Base-by-base conservation (phyloP, 2,888 invertebrate genomes). In the Sisyra nigra region DNA sequence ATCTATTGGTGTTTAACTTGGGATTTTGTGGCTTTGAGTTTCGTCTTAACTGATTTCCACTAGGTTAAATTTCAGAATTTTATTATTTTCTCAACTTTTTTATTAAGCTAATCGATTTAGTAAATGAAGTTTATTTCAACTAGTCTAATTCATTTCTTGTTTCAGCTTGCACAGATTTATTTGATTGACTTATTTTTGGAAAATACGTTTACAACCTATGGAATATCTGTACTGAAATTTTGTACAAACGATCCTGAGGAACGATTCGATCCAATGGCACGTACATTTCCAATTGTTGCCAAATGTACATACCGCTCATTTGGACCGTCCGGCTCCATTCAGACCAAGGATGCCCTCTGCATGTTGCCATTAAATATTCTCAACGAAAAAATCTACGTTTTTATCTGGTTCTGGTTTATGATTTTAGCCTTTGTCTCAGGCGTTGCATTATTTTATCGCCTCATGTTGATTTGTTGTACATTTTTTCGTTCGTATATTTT, bases 331-430 rank as follows among this genome's bases (percentile, higher is more conserved):
- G 80, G 80, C 3, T 58, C 65, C 3, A 48, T 71, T 1, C 69
- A 76, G 51, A 54, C 59, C 0, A 64, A 65, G 47, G 80, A 81
- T 53, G 69, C 73, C 1, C 64, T 85, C 0, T 86, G 86, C 51
- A 68, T 85, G n/a, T 62, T 86, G 10, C 79, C 85, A 0, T 54
- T 85, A 7, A 86, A 86, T 54, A 76, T 82, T 49, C 71, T 86
- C 35, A 84, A 86, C 54, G 84, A 85, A 55, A 86, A 85, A 57
- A 72, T 85, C 49, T 83, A 80, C 53, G 66, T 78, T 1, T 71
- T 83, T 40, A 59, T 83, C 1, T 83, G 81, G 80, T 72, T 78
- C 55, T 85, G 86, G 80, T 67, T 84, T 10, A 64, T 78, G 17
- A 57, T 76, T 36, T 65, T 87, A 41, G 65, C 76, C 1, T 54